A percentile compares a stretch with the other conserved stretches of the same genome.
Conservation (phyloP, 2,113 vertebrate genomes). For the Tychaedon coryphoeus region DNA sequence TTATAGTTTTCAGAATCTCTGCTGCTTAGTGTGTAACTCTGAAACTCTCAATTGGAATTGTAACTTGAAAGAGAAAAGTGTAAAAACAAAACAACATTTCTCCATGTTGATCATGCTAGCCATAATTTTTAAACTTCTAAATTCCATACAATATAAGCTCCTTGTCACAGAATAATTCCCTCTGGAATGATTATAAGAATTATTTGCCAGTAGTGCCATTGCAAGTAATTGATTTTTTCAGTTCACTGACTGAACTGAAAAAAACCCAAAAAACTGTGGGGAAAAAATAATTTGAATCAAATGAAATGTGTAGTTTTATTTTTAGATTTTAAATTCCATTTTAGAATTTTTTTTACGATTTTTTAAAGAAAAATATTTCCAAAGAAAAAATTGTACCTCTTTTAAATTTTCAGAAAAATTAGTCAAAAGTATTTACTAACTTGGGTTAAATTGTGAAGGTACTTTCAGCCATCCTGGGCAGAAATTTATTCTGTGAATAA, state of each 20-base stretch:
- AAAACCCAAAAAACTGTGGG: not conserved
- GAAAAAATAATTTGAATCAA: not conserved
- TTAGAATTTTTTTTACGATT: not conserved
- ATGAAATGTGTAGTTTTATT: not conserved
- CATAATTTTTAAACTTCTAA: not conserved
- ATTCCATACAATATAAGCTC: not conserved
- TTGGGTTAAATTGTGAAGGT: not conserved
- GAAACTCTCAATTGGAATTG: not conserved
- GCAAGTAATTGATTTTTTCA: slow-evolving; percentile 31
- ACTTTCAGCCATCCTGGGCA: not conserved
- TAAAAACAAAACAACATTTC: not conserved
- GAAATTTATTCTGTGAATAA: not conserved
- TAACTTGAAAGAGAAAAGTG: not conserved
- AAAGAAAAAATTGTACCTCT: not conserved
- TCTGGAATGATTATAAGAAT: slow-evolving; percentile 22
- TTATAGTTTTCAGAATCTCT: no score
- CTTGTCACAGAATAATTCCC: slow-evolving; percentile 12
- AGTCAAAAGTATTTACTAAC: not conserved
- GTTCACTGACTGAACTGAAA: not conserved
- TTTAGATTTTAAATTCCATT: not conserved
- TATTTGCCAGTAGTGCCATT: not conserved
- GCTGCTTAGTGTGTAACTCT: no score
- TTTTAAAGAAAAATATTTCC: not conserved
- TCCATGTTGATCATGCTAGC: not conserved
- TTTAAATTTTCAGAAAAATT: not conserved